A percentile compares a stretch with the other conserved stretches of the same genome.
phyloP scores from a whole-genome alignment of 2,888 invertebrate species.

The Busseola fusca region DNA sequence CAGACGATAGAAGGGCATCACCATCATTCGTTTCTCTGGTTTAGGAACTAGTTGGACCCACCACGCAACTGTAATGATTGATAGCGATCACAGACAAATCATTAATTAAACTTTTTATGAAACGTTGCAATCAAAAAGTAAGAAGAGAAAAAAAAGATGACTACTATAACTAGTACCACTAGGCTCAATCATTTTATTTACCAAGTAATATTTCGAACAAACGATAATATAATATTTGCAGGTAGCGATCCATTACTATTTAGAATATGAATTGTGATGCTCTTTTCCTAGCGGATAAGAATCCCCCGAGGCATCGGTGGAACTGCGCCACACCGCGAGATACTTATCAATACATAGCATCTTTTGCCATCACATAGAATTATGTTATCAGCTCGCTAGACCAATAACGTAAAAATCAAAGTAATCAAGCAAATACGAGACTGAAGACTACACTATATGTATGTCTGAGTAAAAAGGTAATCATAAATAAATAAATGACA shows the following conservation, averaged over 20 bases:
- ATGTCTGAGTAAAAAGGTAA: not conserved
- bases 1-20: no score
- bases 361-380: constrained; percentile 14
- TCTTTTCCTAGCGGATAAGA: constrained; percentile 22
- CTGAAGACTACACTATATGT: no score
- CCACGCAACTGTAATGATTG: not conserved
- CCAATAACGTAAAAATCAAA: not conserved
- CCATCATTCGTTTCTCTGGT: not conserved
- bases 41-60: not conserved
- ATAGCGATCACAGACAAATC: not conserved
- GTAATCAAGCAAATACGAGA: no score
- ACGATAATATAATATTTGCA: constrained; percentile 8
- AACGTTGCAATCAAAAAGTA: not conserved
- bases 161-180: not conserved
- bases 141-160: no score
- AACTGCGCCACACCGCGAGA: constrained; percentile 9
- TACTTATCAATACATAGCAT: constrained; percentile 20
- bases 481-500: not conserved
- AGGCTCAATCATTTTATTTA: not conserved
- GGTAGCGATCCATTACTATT: constrained; percentile 36
- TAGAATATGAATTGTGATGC: constrained; percentile 36
- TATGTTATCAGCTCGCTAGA: not conserved
- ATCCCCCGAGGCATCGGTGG: constrained; percentile 21
- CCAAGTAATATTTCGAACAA: constrained; percentile 9
- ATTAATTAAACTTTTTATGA: not conserved